Evolutionary conservation across 92 coral and sea anemone species (phyloP).

Genomic region (Actinernus sp.): DNA sequence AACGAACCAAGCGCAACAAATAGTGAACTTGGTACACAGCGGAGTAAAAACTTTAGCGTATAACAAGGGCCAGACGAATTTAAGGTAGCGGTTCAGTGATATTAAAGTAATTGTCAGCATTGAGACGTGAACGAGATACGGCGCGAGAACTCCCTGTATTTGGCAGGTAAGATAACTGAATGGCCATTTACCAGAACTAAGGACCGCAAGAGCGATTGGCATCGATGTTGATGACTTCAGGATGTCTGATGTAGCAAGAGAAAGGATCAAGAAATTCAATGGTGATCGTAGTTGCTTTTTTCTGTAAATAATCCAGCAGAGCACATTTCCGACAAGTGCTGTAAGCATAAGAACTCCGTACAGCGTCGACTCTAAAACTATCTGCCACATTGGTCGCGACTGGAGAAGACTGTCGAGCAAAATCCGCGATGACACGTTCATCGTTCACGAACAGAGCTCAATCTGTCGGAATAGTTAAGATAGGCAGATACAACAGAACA

Average conservation of each 20-base stretch:
- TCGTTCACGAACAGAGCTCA: not conserved
- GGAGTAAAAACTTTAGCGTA: not conserved
- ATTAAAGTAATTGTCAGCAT: not conserved
- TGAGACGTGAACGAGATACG: not conserved
- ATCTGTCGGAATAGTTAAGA: not conserved
- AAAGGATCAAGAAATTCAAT: not conserved
- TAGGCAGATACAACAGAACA: not conserved
- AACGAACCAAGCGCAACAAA: not conserved
- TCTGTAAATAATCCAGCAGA: not conserved
- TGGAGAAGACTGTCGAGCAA: too few species aligned
- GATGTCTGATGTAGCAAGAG: not conserved
- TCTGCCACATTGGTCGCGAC: not conserved
- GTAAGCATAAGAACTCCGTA: not conserved
- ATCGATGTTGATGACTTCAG: not conserved
- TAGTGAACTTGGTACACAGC: not conserved
- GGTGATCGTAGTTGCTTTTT: not conserved
- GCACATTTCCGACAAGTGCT: not conserved
- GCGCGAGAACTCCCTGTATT: not conserved
- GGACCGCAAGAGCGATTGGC: not conserved
- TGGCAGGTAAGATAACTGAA: not conserved
- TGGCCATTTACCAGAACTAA: not conserved
- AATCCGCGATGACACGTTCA: not conserved
- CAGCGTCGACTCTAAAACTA: not conserved
- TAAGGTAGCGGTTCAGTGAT: not conserved
- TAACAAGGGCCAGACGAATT: not conserved